Base-by-base conservation (phyloP, 1,140 invertebrate species). In the Sesamia nonagrioides region DNA sequence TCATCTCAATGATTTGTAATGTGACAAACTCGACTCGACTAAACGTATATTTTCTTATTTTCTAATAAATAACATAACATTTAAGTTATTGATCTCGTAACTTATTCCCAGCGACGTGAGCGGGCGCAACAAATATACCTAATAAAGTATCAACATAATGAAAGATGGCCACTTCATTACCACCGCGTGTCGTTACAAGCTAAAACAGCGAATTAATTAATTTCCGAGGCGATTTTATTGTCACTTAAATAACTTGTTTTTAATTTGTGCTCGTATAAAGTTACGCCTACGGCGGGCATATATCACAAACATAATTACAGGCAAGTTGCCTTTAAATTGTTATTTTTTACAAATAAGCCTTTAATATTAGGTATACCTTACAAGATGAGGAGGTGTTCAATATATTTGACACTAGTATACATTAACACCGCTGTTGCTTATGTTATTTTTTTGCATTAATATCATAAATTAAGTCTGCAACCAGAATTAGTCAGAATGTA, bases 71-170 rank as follows among this genome's bases (percentile, higher is more conserved):
- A 58, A 27, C 54, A 58, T 66, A 18, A 11, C 35, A 18, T 21
- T 13, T 66, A 66, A 42, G 9, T 66, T 66, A 66, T 21, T 42
- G 61, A 42, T 21, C 61, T 18, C 17, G 18, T 66, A 66, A 66
- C 9, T 66, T 6, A 42, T 63, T 27, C n/a, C 18, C 35, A 15
- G n/a, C 7, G 37, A 27, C 27, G 35, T 37, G 61, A 37, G 61
- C 61, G 35, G 17, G 37, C 37, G 61, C 61, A 42, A 11, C 6
- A 21, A 1, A 27, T 1, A 3, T 27, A 27, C 35, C 9, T 8
- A 50, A 50, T 50, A 50, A 50, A 50, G 45, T 50, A 50, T 50
- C 13, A 9, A 37, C 35, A 66, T 21, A 37, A 13, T 18, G 61
- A 8, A 18, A 42, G 37, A 66, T 42, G 35, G 37, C 9, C 60